Conservation (phyloP, 1,140 invertebrate species). For the Drosophila leontia region DNA sequence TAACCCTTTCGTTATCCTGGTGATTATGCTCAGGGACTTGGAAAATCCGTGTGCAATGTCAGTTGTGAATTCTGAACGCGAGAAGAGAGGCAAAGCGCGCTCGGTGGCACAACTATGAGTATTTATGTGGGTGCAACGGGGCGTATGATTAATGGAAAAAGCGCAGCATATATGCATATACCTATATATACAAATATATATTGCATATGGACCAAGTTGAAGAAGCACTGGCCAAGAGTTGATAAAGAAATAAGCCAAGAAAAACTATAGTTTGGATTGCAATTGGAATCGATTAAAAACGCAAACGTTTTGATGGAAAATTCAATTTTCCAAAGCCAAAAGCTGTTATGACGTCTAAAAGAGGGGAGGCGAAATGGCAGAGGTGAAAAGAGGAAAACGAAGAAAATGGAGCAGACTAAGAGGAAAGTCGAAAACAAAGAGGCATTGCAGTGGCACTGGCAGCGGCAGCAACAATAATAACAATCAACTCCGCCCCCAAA, state of each 20-base stretch:
- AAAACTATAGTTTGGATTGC: conserved; percentile 26
- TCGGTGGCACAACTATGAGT: conserved; percentile 5
- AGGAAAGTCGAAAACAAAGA: conserved; percentile 41
- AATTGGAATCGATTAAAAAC: conserved; percentile 74
- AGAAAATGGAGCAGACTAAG: conserved; percentile 9
- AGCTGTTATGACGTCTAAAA: conserved; percentile 42
- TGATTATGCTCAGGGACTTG: conserved; percentile 71
- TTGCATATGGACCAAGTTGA: conserved; percentile 27
- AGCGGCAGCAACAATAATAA: conserved; percentile 32
- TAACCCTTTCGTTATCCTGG: conserved; percentile 15
- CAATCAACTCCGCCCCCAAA: conserved; percentile 44
- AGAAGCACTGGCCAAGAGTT: conserved; percentile 17
- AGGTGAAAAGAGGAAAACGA: neutral
- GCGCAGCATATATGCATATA: neutral
- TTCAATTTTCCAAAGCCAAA: conserved; percentile 72
- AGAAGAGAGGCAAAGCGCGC: neutral
- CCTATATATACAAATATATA: conserved; percentile 13
- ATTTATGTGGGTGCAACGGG: conserved; percentile 71
- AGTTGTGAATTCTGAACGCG: conserved; percentile 33
- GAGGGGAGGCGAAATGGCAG: neutral
- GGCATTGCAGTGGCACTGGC: conserved; percentile 45
- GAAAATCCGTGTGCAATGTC: conserved; percentile 78
- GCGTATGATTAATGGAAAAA: conserved; percentile 77
- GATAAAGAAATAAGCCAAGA: conserved; percentile 37
- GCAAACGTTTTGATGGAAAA: conserved; percentile 54